Percentiles rank a stretch among this genome's conserved stretches.
These are phyloP conservation scores for Talpa occidentalis DNA, from an alignment of 2,113 vertebrate genomes.

Conservation along the genomic window DNA sequence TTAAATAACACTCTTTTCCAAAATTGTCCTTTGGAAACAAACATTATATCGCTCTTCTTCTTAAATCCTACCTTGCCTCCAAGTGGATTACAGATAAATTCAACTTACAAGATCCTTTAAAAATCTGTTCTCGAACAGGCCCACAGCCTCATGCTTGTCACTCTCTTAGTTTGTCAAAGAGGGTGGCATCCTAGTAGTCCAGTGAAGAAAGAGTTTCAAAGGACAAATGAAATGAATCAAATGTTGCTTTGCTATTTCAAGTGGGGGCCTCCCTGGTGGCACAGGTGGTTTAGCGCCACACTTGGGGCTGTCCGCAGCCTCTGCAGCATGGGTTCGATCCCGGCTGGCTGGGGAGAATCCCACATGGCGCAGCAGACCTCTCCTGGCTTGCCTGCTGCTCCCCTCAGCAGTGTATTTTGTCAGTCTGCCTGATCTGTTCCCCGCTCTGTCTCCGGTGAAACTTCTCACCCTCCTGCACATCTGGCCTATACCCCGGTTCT, in stretches of 20 bases:
- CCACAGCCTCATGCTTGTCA: background rate
- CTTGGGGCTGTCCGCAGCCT: no score
- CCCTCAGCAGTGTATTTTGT: no score
- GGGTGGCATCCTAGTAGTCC: accelerated
- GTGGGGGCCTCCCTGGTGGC: no score
- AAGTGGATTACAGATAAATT: background rate
- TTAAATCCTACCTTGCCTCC: background rate
- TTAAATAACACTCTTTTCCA: background rate
- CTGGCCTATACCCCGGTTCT: no score
- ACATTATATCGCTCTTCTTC: background rate
- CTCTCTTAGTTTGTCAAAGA: background rate
- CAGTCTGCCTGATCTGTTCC: no score
- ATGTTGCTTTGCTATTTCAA: background rate
- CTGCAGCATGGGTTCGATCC: no score
- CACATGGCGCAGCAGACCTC: no score
- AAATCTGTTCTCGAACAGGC: background rate
- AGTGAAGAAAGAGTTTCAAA: background rate
- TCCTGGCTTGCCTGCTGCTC: no score
- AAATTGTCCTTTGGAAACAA: background rate
- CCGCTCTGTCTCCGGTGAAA: no score
- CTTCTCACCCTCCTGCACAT: no score
- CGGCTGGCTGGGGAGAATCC: no score
- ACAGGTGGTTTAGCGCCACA: no score
- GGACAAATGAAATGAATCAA: background rate
- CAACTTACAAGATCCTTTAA: background rate